Conservation (phyloP, 1,140 invertebrate species). For the Rhyacophila brunnea region DNA sequence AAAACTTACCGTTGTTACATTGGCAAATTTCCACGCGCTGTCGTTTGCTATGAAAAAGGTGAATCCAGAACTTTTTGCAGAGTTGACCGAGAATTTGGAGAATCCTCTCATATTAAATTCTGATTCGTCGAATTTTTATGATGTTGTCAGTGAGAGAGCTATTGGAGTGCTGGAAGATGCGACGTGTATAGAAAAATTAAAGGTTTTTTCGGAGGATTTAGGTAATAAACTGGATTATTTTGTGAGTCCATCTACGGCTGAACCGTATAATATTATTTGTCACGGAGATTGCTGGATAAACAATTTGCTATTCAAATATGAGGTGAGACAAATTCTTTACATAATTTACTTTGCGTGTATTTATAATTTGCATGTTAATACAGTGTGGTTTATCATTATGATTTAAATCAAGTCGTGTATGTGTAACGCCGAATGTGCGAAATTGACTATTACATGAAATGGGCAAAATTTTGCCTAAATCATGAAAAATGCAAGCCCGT, state of each 20-base stretch:
- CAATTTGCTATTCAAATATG: constrained; percentile 53
- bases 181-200: constrained; percentile 1
- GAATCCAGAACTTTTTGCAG: background rate
- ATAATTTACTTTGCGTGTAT: too few relatives aligned
- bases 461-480: too few relatives aligned
- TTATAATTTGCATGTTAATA: too few relatives aligned
- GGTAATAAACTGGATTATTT: background rate
- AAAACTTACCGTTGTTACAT: constrained; percentile 46
- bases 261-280: constrained; percentile 47
- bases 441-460: too few relatives aligned
- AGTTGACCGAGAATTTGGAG: background rate
- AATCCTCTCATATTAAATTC: background rate
- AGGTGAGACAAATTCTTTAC: too few relatives aligned
- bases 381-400: too few relatives aligned
- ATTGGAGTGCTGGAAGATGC: background rate
- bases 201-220: background rate
- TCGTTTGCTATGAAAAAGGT: constrained; percentile 30
- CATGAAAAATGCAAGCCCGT: too few relatives aligned
- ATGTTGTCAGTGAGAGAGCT: constrained; percentile 1
- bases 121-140: background rate
- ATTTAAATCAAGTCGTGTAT: too few relatives aligned
- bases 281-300: constrained; percentile 60
- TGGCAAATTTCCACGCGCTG: constrained; percentile 56
- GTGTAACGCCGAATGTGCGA: too few relatives aligned
- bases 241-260: constrained; percentile 28